These are phyloP conservation scores for Triplophysa dalaica DNA, from an alignment of 2,113 vertebrate genomes.

Conservation along the genomic window DNA sequence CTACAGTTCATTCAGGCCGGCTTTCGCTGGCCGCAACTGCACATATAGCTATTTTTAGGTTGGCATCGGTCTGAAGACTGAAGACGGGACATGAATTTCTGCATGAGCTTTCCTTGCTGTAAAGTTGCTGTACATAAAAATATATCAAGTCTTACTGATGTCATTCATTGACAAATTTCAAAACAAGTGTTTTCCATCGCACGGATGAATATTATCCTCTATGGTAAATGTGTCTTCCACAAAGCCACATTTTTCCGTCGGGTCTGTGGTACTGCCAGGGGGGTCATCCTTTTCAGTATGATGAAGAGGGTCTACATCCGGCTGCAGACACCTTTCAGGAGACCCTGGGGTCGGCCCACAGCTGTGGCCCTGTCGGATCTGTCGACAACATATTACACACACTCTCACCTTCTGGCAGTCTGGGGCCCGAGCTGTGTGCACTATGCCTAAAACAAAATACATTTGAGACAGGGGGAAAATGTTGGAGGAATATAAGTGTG, in stretches of 20 bases:
- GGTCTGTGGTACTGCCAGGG: background rate
- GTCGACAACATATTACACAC: constrained; percentile 43
- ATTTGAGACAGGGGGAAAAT: background rate
- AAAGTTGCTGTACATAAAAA: too few relatives aligned
- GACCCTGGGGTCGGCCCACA: constrained; percentile 37
- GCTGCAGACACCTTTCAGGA: constrained; percentile 43
- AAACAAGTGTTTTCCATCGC: background rate
- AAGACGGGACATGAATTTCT: background rate
- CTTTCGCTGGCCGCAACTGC: constrained; percentile 31
- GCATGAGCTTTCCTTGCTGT: too few relatives aligned
- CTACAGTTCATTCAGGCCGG: constrained; percentile 35
- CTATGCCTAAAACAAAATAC: background rate
- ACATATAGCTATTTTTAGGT: constrained; percentile 13
- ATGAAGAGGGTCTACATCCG: constrained; percentile 30
- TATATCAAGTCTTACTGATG: background rate
- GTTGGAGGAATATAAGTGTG: background rate
- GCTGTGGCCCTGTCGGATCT: constrained; percentile 40
- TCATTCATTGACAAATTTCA: background rate
- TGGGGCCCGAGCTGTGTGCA: constrained; percentile 4
- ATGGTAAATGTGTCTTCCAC: constrained; percentile 29
- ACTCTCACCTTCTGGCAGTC: constrained; percentile 56
- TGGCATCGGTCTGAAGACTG: background rate
- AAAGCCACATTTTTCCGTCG: constrained; percentile 30
- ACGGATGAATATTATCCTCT: background rate
- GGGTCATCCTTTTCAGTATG: constrained; percentile 38